These are phyloP conservation scores for Saturnia pavonia DNA, from an alignment of 2,888 invertebrate genomes.

Conservation along the genomic window DNA sequence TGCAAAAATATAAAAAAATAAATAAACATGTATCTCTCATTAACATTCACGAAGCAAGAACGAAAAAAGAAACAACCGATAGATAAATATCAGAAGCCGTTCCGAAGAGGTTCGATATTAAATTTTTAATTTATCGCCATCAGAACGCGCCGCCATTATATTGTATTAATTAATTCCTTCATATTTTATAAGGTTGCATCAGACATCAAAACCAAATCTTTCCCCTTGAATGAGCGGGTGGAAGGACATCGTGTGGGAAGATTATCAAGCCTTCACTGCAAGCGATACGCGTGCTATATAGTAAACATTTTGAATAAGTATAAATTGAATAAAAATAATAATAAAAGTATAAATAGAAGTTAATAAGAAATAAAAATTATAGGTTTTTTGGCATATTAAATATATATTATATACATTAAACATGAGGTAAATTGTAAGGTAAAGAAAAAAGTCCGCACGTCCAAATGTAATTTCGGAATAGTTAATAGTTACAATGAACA, in stretches of 20 bases:
- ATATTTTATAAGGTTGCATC: constrained; percentile 55
- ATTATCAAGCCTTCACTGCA: background rate
- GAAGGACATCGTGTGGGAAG: constrained; percentile 16
- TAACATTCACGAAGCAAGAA: background rate
- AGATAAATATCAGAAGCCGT: constrained; percentile 18
- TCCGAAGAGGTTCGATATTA: constrained; percentile 6
- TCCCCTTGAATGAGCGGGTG: constrained; percentile 38
- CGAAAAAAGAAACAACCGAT: constrained; percentile 8
- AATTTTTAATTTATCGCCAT: constrained; percentile 8
- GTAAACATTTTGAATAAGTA: background rate
- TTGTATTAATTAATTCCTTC: constrained; percentile 65
- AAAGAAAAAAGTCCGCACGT: no score
- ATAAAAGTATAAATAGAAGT: no score
- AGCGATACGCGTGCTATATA: constrained; percentile 7
- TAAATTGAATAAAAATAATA: background rate
- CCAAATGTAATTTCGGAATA: no score
- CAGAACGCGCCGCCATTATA: constrained; percentile 15
- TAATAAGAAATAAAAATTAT: no score
- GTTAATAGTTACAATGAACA: no score
- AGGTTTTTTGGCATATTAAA: no score
- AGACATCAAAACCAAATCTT: constrained; percentile 37
- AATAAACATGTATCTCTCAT: background rate
- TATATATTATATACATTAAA: no score
- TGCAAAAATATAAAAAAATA: background rate
- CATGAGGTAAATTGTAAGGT: no score